Conservation (phyloP, 2,888 invertebrate species). For the Phrixothrix hirtus region DNA sequence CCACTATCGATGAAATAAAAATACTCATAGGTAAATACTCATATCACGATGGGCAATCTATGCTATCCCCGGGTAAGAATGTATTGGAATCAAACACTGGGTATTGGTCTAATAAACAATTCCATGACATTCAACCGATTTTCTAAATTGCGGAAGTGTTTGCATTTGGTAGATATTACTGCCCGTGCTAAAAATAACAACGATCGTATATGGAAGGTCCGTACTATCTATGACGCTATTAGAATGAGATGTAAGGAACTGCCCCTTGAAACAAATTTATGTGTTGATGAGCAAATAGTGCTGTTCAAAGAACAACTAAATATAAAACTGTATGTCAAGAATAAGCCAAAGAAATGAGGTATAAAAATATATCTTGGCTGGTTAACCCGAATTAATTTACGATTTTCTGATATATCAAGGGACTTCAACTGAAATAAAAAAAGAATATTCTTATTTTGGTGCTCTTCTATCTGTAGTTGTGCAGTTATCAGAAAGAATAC, state of each 20-base stretch:
- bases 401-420: too few species aligned
- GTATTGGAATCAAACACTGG: neutral
- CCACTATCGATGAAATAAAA: constrained; percentile 2
- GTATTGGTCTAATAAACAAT: constrained; percentile 3
- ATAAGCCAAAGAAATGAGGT: too few species aligned
- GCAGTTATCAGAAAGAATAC: too few species aligned
- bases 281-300: too few species aligned
- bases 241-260: constrained; percentile 3
- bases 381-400: neutral
- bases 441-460: too few species aligned
- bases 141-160: neutral
- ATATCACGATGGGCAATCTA: constrained; percentile 11
- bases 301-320: constrained; percentile 9
- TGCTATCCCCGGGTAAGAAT: constrained; percentile 1
- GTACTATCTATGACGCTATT: constrained; percentile 6
- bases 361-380: constrained; percentile 4
- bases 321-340: too few species aligned
- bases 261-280: too few species aligned
- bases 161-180: constrained; percentile 7
- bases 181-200: neutral
- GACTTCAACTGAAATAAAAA: too few species aligned
- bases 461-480: too few species aligned
- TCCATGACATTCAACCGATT: constrained; percentile 5
- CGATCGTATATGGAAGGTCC: constrained; percentile 8
- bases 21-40: constrained; percentile 8